Evolutionary conservation across 1,140 invertebrate genomes (phyloP), one percentile per base, ranked within the genome.

Genomic region (Paracyclopina nana): DNA sequence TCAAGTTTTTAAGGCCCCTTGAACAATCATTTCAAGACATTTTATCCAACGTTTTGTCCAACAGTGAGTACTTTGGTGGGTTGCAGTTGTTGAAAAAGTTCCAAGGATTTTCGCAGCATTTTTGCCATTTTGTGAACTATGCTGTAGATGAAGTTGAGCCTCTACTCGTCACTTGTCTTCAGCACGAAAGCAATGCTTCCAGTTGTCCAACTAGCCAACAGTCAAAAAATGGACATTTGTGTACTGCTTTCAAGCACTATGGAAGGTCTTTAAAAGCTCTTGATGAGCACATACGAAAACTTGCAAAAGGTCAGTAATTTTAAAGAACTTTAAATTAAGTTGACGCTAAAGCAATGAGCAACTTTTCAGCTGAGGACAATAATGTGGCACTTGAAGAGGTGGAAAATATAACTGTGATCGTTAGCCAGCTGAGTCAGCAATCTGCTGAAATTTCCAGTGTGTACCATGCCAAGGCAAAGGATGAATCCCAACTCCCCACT

Each of bases 401-500:
- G 5, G 34, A 38, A 20, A 48, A 48, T 20, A 24, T 48, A 29
- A 26, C 29, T 6, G 28, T 48, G 8, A 16, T 14, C 27, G 45
- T 48, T 9, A 28, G 24, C 12, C 20, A 46, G 46, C 44, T 51
- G 14, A 44, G 52, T 16, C 46, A 41, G 38, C 48, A 54, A 11
- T 46, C n/a, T 25, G 40, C 14, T 40, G 51, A 31, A 30, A 58
- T 68, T 18, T 68, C 64, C 5, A 63, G 63, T 49, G 58, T 63
- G 53, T 69, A 66, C 55, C 65, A 63, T 56, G 59, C 61, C 27
- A 69, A 69, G 57, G 61, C 65, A 14, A 60, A 61, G 8, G 50
- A 67, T 27, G 67, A 69, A 49, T 62, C 64, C 46, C 61, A 68
- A 50, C 51, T 68, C 31, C 65, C 67, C 4, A 66, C 62, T 50